Evolutionary conservation across 2,113 vertebrate genomes (phyloP), one percentile per base, ranked within the genome.

Genomic region (Oncorhynchus keta): DNA sequence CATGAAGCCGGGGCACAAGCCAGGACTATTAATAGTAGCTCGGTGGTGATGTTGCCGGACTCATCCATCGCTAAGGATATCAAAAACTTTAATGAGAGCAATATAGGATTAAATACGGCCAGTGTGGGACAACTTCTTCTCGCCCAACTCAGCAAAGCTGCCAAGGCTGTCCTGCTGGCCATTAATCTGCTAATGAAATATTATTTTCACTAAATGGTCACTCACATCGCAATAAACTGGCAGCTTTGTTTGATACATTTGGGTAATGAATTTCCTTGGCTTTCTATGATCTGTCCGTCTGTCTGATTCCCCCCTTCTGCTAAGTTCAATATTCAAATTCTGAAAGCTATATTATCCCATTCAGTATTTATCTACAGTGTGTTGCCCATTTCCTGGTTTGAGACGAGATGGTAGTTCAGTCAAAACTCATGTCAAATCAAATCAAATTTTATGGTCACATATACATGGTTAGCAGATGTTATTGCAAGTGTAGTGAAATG

Each of bases 141-240:
- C n/a, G 4, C 26, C 49, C 51, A 78, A 79, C 78, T 89, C 82
- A 79, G 81, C 81, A 89, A 81, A 84, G 81, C 83, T 87, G 84
- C 83, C 82, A 87, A 83, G 79, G 72, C 77, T 35, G 35, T 75
- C 83, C 62, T 30, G 75, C 73, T 5, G 18, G 22, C 78, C 77
- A 88, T 86, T 87, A 85, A 81, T 88, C 80, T 79, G 69, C 84
- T 85, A 91, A 92, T 91, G 82, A 89, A 91, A 87, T 86, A 81
- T 79, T 55, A 79, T 88, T 84, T 79, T 79, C 55, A 67, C 77
- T 80, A 86, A 86, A 87, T 68, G 73, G 81, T 81, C 79, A 70
- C 80, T 85, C 76, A 73, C 51, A 55, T 55, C 69, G 61, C 83
- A 73, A 81, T 87, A 82, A 89, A 85, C 76, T 79, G 82, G 72